Conservation (phyloP, 2,113 vertebrate genomes). For the Prunella himalayana region DNA sequence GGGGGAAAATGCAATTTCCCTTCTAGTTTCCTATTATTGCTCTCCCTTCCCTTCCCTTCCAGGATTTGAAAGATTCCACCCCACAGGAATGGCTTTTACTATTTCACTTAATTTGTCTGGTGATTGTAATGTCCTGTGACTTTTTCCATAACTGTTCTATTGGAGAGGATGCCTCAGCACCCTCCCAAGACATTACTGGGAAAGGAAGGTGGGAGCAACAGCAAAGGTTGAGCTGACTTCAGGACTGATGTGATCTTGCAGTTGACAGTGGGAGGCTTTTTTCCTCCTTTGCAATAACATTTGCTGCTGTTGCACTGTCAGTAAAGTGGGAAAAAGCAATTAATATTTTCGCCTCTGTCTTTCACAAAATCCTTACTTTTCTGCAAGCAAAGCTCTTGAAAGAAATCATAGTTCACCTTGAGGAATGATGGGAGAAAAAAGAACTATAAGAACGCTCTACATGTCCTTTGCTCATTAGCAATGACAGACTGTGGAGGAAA, state of each 20-base stretch:
- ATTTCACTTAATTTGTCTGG: neutral
- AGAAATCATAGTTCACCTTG: conserved; percentile 52
- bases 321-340: conserved; percentile 49
- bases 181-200: neutral
- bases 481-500: neutral
- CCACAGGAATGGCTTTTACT: neutral
- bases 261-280: conserved; percentile 14
- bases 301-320: conserved; percentile 32
- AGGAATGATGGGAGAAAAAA: conserved; percentile 28
- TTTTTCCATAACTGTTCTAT: neutral
- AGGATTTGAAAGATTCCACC: neutral
- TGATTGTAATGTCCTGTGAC: neutral
- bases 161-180: neutral
- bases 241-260: conserved; percentile 13
- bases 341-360: conserved; percentile 44
- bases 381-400: conserved; percentile 49
- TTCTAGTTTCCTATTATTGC: neutral
- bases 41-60: neutral
- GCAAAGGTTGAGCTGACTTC: neutral
- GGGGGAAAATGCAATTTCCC: neutral
- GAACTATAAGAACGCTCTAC: neutral
- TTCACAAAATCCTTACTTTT: conserved; percentile 39
- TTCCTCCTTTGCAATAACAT: conserved; percentile 33
- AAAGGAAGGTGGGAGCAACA: neutral
- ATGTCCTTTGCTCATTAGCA: conserved; percentile 43